Evolutionary conservation across 2,113 vertebrate genomes (phyloP), one percentile per base, ranked within the genome.

Genomic region (Nannobrachium achirus): DNA sequence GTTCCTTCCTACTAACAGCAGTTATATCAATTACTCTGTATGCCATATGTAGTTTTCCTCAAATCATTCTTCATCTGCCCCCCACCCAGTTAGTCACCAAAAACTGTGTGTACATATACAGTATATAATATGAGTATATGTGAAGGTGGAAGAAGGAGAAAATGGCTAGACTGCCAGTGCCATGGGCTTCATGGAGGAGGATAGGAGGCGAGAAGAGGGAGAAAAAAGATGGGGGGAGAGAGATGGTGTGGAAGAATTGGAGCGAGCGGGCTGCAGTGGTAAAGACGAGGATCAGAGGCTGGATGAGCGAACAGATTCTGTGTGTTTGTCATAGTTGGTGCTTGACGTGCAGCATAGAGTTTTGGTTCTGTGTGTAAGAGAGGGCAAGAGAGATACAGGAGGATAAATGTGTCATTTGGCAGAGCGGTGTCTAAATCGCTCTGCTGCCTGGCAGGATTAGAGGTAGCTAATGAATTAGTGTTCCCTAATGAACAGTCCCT

Each of bases 201-300:
- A 61, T 50, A 15, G 16, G 56, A 3, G 25, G 25, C 6, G 19
- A 45, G 64, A 81, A 15, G 53, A 64, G 56, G 55, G 39, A 20
- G 55, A 19, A 63, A 50, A 57, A 5, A 69, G 56, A 45, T 1
- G 44, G 44, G 16, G 60, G 18, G 15, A 56, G 45, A 60, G 61
- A 51, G 39, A 9, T 79, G 73, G 38, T 73, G 44, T 62, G 53
- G 63, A 69, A 45, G 71, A 75, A 64, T 48, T 80, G 75, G 75
- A 74, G 56, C 62, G 73, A 79, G 63, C 72, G n/a, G 50, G 60
- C 69, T 79, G 72, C 60, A 66, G 79, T 79, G 79, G 62, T 75
- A 41, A 83, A 79, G 56, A 67, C 61, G 48, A 75, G 42, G 49
- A 84, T 73, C 76, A 77, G 58, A 78, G 67, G 63, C 68, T 65